Evolutionary conservation across 2,888 invertebrate genomes (phyloP), one percentile per base, ranked within the genome.

Genomic region (Melolontha melolontha): DNA sequence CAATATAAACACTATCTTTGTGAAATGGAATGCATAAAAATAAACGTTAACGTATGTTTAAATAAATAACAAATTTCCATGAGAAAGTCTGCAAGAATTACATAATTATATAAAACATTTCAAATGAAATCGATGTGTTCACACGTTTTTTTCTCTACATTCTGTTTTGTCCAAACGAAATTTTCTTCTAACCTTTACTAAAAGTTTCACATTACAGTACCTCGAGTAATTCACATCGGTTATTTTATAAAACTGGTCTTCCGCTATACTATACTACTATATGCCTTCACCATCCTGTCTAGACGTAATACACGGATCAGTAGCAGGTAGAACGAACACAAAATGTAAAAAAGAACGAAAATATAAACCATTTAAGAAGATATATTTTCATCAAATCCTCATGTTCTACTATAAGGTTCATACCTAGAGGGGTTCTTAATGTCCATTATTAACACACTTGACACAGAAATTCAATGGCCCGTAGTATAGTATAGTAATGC

Each of bases 171-270:
- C 34, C 8, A 34, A 34, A 34, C 34, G 10, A 8, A 2, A 34
- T 34, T 34, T 10, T 34, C 34, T 34, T 10, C 8, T 34, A 34
- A 62, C 59, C 59, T 62, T 62, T 47, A 62, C 10, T 47, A 62
- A 62, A 62, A 62, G 59, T 62, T 62, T 62, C 59, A 62, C 59
- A 17, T 62, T 62, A 62, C 59, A 62, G 59, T 49, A 47, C 59
- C 47, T 62, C 59, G 40, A 40, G 29, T 40, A 40, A 54, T 54
- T 54, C 54, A 54, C 54, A 54, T 40, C 59, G 59, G 17, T 29
- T 47, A 62, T 47, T 62, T 62, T 47, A 49, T 16, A 47, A 47
- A 62, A 62, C 59, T 62, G 59, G 59, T 62, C 59, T 47, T 62
- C 59, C 59, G 59, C 47, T 14, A 44, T 17, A 47, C 12, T 62